Conservation (phyloP, 2,888 invertebrate genomes). For the Idaea straminata region DNA sequence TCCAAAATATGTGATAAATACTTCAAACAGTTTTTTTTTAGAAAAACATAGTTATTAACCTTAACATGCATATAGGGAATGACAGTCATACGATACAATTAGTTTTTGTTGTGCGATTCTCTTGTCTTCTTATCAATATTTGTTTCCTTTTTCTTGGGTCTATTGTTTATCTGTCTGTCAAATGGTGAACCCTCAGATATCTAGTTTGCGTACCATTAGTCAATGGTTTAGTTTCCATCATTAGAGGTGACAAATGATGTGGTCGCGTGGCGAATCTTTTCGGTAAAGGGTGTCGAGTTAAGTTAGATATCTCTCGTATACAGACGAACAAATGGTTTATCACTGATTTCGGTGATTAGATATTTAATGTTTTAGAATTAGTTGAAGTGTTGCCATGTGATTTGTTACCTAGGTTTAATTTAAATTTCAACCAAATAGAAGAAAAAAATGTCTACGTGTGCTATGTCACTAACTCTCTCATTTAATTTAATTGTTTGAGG, state of each 20-base stretch:
- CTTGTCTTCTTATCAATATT: neutral
- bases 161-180: neutral
- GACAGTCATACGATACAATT: neutral
- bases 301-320: neutral
- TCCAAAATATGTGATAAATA: no score
- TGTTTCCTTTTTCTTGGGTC: neutral
- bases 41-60: no score
- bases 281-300: neutral
- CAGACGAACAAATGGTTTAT: neutral
- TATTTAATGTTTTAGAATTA: neutral
- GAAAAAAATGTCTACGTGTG: no score
- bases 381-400: neutral
- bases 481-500: no score
- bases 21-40: no score
- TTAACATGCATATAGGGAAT: neutral
- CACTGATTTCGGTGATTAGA: neutral
- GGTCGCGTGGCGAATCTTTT: slow-evolving; percentile 34
- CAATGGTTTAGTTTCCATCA: slow-evolving; percentile 18
- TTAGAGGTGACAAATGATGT: slow-evolving; percentile 36
- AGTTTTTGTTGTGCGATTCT: neutral
- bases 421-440: no score
- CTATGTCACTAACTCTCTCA: no score
- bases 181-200: neutral
- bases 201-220: neutral
- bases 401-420: no score